Conservation (phyloP, 2,797 vertebrate genomes). For the Pitangus sulphuratus region DNA sequence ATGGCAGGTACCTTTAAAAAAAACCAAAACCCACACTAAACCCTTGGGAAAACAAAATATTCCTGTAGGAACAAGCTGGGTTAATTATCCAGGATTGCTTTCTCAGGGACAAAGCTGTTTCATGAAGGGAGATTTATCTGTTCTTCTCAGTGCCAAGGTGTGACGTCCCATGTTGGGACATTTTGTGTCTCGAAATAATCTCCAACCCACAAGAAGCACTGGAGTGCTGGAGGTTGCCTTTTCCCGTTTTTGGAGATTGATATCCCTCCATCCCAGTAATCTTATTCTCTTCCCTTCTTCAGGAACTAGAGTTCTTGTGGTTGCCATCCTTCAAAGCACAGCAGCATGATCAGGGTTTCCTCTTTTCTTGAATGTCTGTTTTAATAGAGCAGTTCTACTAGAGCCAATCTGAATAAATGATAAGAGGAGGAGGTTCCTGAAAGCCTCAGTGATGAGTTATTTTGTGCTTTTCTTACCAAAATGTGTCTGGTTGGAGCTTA, state of each 20-base stretch:
- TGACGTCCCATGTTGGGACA: rapidly evolving
- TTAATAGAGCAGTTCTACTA: not conserved
- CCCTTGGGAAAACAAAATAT: not conserved
- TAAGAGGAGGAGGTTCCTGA: not conserved
- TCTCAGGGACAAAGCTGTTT: not conserved
- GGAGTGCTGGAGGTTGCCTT: not conserved
- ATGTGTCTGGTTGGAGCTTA: not conserved
- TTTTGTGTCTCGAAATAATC: not conserved
- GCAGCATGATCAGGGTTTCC: not conserved
- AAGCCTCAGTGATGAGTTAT: not conserved
- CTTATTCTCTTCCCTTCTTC: not conserved
- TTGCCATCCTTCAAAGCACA: not conserved
- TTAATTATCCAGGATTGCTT: not conserved
- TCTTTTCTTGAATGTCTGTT: not conserved
- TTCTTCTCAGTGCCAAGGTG: not conserved
- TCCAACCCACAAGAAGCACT: not conserved
- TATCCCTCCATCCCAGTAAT: not conserved
- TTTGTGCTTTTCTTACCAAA: not conserved
- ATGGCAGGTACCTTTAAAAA: not conserved
- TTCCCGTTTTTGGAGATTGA: not conserved
- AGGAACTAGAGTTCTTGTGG: not conserved
- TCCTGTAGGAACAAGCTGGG: not conserved
- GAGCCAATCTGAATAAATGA: not conserved
- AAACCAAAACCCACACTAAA: not conserved
- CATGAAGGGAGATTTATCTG: not conserved